Evolutionary conservation across 2,797 vertebrate genomes (phyloP).

Genomic region (Gallinago nigripennis): DNA sequence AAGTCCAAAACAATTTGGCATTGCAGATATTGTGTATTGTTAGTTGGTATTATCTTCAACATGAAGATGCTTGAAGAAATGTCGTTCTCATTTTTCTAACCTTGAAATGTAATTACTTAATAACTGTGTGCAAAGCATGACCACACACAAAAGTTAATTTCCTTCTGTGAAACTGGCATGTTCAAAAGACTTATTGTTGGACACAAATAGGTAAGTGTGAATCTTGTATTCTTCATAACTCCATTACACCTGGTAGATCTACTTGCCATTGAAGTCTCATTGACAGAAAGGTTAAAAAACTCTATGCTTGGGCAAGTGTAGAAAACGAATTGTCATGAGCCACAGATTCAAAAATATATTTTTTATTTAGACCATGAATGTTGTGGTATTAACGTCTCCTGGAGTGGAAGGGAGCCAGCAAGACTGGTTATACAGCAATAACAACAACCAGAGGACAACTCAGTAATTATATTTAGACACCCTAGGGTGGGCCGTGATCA

Average conservation of each 20-base stretch:
- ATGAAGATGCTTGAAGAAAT: neutral
- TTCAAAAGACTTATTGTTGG: neutral
- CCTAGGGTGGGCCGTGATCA: neutral
- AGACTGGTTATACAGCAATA: conserved; percentile 32
- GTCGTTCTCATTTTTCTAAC: neutral
- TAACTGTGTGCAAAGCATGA: neutral
- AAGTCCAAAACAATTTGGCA: neutral
- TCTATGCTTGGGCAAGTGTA: neutral
- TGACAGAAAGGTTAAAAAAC: neutral
- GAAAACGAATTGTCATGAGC: neutral
- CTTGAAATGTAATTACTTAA: neutral
- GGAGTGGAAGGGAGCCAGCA: neutral
- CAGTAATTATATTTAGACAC: neutral
- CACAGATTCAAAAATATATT: neutral
- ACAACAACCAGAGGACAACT: neutral
- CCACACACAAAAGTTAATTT: neutral
- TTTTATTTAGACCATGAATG: neutral
- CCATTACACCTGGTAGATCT: neutral
- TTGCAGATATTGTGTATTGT: neutral
- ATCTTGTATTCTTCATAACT: neutral
- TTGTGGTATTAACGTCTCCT: neutral
- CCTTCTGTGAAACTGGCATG: neutral
- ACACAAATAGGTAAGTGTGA: neutral
- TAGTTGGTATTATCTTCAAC: neutral
- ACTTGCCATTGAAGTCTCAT: neutral